Base-by-base conservation (phyloP, 2,888 invertebrate genomes). In the Fissipunctia ypsillon region DNA sequence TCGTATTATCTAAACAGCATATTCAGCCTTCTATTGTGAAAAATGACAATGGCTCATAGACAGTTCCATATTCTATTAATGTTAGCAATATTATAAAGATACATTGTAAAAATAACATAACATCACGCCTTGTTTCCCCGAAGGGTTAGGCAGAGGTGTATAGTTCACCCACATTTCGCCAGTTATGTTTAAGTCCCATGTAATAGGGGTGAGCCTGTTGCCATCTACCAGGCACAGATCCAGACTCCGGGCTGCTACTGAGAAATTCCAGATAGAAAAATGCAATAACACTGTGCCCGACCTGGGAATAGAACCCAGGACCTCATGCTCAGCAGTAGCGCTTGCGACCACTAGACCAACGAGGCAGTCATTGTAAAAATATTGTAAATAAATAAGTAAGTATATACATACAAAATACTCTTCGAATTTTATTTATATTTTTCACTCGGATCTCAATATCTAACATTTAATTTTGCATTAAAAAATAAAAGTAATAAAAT, bases 331-430 rank as follows among this genome's bases (percentile, higher is more conserved):
- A n/a, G n/a, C n/a, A n/a, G n/a, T n/a, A n/a, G n/a, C n/a, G n/a
- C n/a, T n/a, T n/a, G n/a, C n/a, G n/a, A n/a, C n/a, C n/a, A n/a
- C n/a, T n/a, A n/a, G n/a, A n/a, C n/a, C n/a, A n/a, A n/a, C n/a
- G n/a, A n/a, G n/a, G n/a, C n/a, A n/a, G n/a, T n/a, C 3, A 10
- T n/a, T 83, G 84, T 75, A 75, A 67, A 77, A 85, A 75, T 56
- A 65, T 38, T 83, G 80, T 81, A 79, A 81, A 84, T 84, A 84
- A 54, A 76, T 71, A 57, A 35, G 48, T 85, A 83, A 73, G 67
- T 64, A 72, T 70, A 35, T 50, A 66, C 12, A 41, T n/a, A 31
- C 9, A 31, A 31, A 57, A 59, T 67, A 63, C 38, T 77, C 54
- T 60, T 52, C n/a, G 7, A 69, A 68, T 56, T 73, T 78, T 56